Evolutionary conservation across 2,113 vertebrate genomes (phyloP).

Genomic region (Percopsis transmontana): DNA sequence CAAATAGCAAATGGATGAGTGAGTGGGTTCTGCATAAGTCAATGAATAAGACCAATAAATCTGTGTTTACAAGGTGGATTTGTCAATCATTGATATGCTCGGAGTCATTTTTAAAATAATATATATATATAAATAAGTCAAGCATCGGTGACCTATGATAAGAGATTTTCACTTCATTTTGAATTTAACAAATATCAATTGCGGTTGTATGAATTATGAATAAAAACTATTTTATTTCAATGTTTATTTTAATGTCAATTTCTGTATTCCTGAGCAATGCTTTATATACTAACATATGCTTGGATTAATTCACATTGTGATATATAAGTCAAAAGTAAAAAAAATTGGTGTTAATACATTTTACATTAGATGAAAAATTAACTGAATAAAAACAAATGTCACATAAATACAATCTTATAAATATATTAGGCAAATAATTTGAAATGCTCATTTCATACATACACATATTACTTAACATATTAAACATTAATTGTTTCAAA

Average conservation of each 20-base stretch:
- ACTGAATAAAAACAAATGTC: constrained; percentile 16
- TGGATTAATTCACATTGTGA: too few species aligned
- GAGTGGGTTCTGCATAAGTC: constrained; percentile 19
- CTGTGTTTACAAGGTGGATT: constrained; percentile 23
- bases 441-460: background rate
- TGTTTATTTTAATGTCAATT: too few species aligned
- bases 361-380: constrained; percentile 14
- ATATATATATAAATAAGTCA: too few species aligned
- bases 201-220: too few species aligned
- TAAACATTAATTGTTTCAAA: background rate
- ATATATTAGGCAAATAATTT: background rate
- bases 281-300: too few species aligned
- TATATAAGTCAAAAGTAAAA: constrained; percentile 35
- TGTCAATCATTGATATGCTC: constrained; percentile 25
- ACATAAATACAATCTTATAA: constrained; percentile 1
- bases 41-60: constrained; percentile 22
- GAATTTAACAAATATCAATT: too few species aligned
- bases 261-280: too few species aligned
- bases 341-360: constrained; percentile 52
- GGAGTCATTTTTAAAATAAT: constrained; percentile 65
- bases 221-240: too few species aligned
- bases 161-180: too few species aligned
- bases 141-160: too few species aligned
- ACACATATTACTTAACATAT: background rate
- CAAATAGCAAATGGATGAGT: background rate